Evolutionary conservation across 1,140 invertebrate species (phyloP).

Genomic region (Apis mellifera): Amel_HAv3.1 CM009935.2:5404001-5404500

Average conservation of each 20-base stretch:
- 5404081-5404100: constrained; percentile 32
- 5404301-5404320: constrained; percentile 67
- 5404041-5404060: constrained; percentile 31
- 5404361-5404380: constrained; percentile 44
- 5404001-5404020: constrained; percentile 33
- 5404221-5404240: constrained; percentile 56
- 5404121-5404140: neutral
- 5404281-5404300: constrained; percentile 67
- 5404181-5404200: constrained; percentile 22
- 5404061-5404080: constrained; percentile 38
- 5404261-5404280: constrained; percentile 48
- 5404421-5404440: constrained; percentile 49
- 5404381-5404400: constrained; percentile 17
- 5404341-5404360: constrained; percentile 61
- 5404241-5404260: constrained; percentile 64
- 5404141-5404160: constrained; percentile 17
- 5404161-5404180: constrained; percentile 30
- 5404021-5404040: constrained; percentile 15
- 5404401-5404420: constrained; percentile 34
- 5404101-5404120: constrained; percentile 8
- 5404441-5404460: constrained; percentile 4
- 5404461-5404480: constrained; percentile 71
- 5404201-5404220: constrained; percentile 36
- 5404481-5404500: constrained; percentile 49
- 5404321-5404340: constrained; percentile 49